A percentile compares a stretch with the other conserved stretches of the same genome.
These are phyloP conservation scores for Micronisus gabar DNA, from an alignment of 2,113 vertebrate species.

Conservation along the genomic window DNA sequence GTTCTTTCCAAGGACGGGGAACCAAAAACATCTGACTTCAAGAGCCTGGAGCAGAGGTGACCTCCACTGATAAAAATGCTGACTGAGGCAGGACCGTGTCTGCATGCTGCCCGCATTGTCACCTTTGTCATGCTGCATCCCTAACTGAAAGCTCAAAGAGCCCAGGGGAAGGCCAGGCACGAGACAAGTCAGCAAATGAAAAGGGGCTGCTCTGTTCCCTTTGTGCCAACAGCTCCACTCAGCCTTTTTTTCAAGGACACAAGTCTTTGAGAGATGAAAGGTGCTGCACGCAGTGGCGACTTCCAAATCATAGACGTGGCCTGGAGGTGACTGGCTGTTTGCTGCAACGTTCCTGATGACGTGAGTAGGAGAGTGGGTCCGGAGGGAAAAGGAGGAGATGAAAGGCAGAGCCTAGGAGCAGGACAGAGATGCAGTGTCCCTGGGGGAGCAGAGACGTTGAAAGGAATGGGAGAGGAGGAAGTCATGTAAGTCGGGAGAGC, in stretches of 20 bases:
- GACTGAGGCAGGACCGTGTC: background rate
- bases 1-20: background rate
- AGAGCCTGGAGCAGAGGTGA: slow-evolving; percentile 16
- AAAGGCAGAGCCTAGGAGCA: background rate
- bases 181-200: background rate
- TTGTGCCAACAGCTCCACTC: background rate
- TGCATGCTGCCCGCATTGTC: background rate
- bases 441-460: background rate
- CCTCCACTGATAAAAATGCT: background rate
- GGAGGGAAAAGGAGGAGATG: background rate
- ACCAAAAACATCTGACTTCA: background rate
- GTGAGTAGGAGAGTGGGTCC: background rate
- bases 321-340: background rate
- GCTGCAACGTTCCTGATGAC: background rate
- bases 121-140: slow-evolving; percentile 5
- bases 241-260: slow-evolving; percentile 9
- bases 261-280: background rate
- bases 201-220: background rate
- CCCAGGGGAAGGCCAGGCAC: background rate
- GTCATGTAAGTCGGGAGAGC: background rate
- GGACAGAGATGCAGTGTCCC: background rate
- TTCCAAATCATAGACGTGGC: background rate
- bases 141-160: background rate
- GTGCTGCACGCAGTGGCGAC: background rate
- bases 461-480: background rate